These are phyloP conservation scores for Scelioninae gen. 1 DNA, from an alignment of 2,888 invertebrate species.

Conservation along the genomic window DNA sequence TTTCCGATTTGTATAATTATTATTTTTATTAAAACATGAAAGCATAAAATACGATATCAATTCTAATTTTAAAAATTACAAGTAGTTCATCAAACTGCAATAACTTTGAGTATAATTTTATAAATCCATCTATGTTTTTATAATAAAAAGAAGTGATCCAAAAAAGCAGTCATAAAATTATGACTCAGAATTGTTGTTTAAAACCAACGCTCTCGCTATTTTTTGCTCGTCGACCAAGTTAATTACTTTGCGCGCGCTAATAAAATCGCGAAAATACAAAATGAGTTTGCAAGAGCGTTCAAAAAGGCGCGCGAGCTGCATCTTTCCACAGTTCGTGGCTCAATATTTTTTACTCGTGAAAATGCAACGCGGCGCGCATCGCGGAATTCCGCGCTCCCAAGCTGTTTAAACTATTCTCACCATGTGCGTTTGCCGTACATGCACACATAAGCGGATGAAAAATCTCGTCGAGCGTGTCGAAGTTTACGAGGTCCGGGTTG, in stretches of 20 bases:
- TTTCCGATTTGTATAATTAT: no score
- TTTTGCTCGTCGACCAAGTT: conserved; percentile 39
- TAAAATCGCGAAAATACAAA: conserved; percentile 54
- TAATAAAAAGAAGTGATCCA: neutral
- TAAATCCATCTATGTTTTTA: neutral
- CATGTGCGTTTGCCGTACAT: conserved; percentile 50
- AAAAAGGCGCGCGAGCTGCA: conserved; percentile 42
- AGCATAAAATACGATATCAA: no score
- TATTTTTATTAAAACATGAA: no score
- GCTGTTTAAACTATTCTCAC: conserved; percentile 60
- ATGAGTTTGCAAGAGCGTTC: conserved; percentile 44
- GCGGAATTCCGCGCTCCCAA: conserved; percentile 58
- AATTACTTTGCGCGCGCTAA: conserved; percentile 48
- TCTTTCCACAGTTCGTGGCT: conserved; percentile 37
- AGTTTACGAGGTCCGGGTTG: conserved; percentile 56
- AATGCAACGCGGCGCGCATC: conserved; percentile 56
- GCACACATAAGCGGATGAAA: conserved; percentile 49
- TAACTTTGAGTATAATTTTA: neutral
- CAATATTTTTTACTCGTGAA: conserved; percentile 58
- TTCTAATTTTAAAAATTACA: no score
- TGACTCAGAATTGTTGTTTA: neutral
- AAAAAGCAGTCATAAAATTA: neutral
- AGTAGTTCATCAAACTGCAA: no score
- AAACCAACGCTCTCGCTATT: neutral
- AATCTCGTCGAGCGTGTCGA: conserved; percentile 62